These are phyloP conservation scores for Oostethus manadensis DNA, from an alignment of 2,113 vertebrate genomes.

Conservation along the genomic window DNA sequence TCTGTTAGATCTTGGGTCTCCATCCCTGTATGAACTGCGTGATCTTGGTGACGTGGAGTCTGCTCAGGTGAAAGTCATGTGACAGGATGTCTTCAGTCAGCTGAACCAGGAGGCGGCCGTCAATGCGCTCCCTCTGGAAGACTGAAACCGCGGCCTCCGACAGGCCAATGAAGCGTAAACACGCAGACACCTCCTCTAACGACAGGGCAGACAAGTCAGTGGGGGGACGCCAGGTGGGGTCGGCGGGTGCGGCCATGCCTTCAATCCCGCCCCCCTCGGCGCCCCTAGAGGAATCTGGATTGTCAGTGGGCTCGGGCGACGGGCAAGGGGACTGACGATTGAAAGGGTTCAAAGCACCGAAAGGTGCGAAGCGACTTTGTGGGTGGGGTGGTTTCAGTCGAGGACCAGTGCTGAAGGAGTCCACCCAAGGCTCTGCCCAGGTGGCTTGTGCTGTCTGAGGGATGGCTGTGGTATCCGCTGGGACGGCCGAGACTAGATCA, in stretches of 20 bases:
- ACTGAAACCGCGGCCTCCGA: conserved; percentile 87
- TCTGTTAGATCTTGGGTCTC: conserved; percentile 87
- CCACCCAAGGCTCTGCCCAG: conserved; percentile 79
- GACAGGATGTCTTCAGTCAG: conserved; percentile 95
- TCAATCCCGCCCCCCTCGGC: conserved; percentile 73
- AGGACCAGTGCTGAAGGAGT: conserved; percentile 75
- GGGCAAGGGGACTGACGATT: conserved; percentile 72
- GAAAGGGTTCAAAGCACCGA: conserved; percentile 89
- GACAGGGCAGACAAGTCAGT: conserved; percentile 86
- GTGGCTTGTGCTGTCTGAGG: conserved; percentile 75
- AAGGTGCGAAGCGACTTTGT: conserved; percentile 88
- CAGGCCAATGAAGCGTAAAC: conserved; percentile 93
- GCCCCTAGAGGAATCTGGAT: conserved; percentile 68
- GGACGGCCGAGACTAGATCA: conserved; percentile 26
- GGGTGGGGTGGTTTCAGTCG: conserved; percentile 76
- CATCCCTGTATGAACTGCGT: conserved; percentile 98
- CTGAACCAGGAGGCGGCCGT: conserved; percentile 95
- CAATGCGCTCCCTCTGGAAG: conserved; percentile 91
- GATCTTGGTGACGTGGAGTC: conserved; percentile 97
- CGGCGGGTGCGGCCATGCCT: conserved; percentile 54
- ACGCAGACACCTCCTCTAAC: conserved; percentile 91
- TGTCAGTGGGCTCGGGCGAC: conserved; percentile 63
- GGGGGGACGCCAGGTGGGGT: conserved; percentile 83
- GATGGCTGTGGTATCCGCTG: conserved; percentile 53
- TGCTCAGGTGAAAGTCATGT: conserved; percentile 93